phyloP scores from a whole-genome alignment of 2,113 vertebrate genomes.

The Crotalus horridus region DNA sequence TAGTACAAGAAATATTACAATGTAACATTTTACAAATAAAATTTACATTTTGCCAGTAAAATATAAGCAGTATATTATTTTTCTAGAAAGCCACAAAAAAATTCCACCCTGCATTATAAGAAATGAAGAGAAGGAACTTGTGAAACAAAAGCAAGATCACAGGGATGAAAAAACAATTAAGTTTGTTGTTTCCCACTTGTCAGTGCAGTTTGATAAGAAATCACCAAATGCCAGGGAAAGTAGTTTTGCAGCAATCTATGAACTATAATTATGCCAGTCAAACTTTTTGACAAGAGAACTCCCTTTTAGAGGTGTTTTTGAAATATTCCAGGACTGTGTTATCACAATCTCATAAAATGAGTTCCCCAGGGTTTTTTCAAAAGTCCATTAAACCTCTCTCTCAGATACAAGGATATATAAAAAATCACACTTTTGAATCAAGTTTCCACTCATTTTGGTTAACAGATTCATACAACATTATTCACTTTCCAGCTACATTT shows the following conservation, averaged over 20 bases:
- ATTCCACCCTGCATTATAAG: constrained; percentile 22
- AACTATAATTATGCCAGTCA: constrained; percentile 43
- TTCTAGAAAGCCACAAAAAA: constrained; percentile 23
- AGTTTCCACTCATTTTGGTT: constrained; percentile 35
- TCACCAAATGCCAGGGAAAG: constrained; percentile 10
- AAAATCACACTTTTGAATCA: constrained; percentile 32
- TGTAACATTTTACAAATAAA: constrained; percentile 32
- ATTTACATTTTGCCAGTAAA: constrained; percentile 1
- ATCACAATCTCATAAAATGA: constrained; percentile 46
- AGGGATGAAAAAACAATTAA: constrained; percentile 46
- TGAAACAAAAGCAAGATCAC: constrained; percentile 55
- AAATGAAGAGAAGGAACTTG: constrained; percentile 31
- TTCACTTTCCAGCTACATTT: constrained; percentile 25
- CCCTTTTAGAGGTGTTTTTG: constrained; percentile 57
- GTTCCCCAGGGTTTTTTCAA: constrained; percentile 35
- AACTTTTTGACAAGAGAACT: constrained; percentile 43
- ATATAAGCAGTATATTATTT: background rate
- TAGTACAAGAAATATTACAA: constrained; percentile 50
- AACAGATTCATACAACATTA: constrained; percentile 37
- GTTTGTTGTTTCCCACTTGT: constrained; percentile 48
- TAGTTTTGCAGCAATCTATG: constrained; percentile 39
- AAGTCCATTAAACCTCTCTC: constrained; percentile 36
- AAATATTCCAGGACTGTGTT: constrained; percentile 56
- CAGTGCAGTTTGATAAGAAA: constrained; percentile 46
- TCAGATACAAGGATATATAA: background rate